Conservation (phyloP, 2,113 vertebrate species). For the Dasyornis broadbenti region DNA sequence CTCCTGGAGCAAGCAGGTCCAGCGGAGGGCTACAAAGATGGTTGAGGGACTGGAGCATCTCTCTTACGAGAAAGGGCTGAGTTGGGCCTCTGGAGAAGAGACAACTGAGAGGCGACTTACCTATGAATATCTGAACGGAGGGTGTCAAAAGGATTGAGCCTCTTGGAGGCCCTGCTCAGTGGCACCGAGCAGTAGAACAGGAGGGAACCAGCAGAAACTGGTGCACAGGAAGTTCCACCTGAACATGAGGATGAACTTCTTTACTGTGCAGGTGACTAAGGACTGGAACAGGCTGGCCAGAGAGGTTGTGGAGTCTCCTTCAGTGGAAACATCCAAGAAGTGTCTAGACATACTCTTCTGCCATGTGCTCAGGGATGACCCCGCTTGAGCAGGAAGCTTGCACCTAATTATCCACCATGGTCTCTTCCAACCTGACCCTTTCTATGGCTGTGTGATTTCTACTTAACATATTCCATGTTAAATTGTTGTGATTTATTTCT, state of each 20-base stretch:
- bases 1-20: not conserved
- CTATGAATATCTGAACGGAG: not conserved
- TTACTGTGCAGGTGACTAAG: not conserved
- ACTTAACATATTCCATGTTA: not conserved
- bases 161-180: not conserved
- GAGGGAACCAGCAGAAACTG: not conserved
- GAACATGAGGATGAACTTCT: not conserved
- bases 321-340: not conserved
- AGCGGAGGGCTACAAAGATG: not conserved
- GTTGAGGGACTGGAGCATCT: not conserved
- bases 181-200: not conserved
- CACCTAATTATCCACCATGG: accelerated
- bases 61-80: not conserved
- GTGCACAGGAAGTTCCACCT: not conserved
- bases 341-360: not conserved
- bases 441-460: not conserved
- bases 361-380: not conserved
- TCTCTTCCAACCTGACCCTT: not conserved
- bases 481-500: not conserved
- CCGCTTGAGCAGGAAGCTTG: not conserved
- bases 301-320: not conserved
- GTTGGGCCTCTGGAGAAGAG: not conserved
- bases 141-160: not conserved
- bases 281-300: not conserved
- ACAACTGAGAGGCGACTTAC: not conserved